Evolutionary conservation across 2,888 invertebrate genomes (phyloP).

Genomic region (Sepiola atlantica): DNA sequence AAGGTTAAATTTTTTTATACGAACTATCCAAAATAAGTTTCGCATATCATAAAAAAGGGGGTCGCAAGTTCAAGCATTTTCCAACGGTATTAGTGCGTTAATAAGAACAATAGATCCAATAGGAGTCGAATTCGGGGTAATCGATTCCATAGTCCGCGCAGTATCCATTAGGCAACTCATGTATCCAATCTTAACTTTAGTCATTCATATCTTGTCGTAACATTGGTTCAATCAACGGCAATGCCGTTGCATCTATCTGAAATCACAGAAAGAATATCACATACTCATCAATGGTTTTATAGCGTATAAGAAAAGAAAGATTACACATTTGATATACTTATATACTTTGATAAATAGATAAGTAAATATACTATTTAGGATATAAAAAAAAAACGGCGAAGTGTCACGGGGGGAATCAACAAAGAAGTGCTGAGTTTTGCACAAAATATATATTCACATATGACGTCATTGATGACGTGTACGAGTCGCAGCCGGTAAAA

Average conservation of each 20-base stretch:
- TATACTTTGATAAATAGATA: not conserved
- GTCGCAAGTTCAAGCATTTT: no score
- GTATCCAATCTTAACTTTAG: not conserved
- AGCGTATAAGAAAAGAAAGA: not conserved
- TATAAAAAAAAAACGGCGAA: not conserved
- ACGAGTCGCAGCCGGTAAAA: not conserved
- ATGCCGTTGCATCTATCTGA: not conserved
- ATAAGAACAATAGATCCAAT: no score
- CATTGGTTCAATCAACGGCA: not conserved
- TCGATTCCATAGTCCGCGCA: no score
- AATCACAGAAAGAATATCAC: not conserved
- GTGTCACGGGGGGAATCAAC: not conserved
- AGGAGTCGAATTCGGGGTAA: no score
- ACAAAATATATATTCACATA: constrained; percentile 32
- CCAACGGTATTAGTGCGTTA: no score
- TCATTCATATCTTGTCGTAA: not conserved
- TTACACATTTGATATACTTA: not conserved
- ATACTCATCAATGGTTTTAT: not conserved
- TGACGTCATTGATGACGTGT: constrained; percentile 13
- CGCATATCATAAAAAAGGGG: no score
- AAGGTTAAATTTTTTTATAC: no score
- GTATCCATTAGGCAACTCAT: no score
- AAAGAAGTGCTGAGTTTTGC: not conserved
- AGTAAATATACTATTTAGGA: not conserved
- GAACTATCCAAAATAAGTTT: no score